Evolutionary conservation across 2,113 vertebrate genomes (phyloP), one percentile per base, ranked within the genome.

Genomic region (Fulica atra): DNA sequence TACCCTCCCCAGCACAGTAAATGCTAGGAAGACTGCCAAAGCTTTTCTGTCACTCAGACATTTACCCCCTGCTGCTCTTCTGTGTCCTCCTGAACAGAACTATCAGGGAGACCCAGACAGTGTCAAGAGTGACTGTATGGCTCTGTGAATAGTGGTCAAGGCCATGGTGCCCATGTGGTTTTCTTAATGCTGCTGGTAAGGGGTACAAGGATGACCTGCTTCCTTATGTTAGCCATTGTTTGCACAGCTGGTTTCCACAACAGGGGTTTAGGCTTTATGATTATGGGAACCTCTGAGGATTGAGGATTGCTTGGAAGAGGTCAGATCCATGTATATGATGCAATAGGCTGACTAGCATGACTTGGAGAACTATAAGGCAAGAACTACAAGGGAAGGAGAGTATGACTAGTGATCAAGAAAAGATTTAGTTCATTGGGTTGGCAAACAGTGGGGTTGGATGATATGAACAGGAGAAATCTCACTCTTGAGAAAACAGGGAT

Each of bases 11-110:
- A 42, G 33, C 23, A 25, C 29, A 56, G 11, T 28, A 65, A 68
- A 35, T 83, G 25, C 16, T 56, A 17, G 44, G 65, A 81, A 73
- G 69, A 48, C 35, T 81, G 4, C 11, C 72, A 48, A 78, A 78
- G 35, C 23, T 86, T 83, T 12, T 42, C 24, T 57, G 17, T 60
- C 35, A 29, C 40, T 70, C 50, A 56, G 59, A 44, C 3, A 3
- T 29, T 44, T 86, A 13, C 26, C 13, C 9, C 65, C 61, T 87
- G 40, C 51, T 85, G n/a, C 73, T 66, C 28, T 87, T 84, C 56
- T 1, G 0, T 53, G 25, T 31, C 50, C 69, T n/a, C 38, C 50
- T 1, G 13, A 26, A 36, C 21, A 26, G 1, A 42, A 12, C 50
- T 77, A 24, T 19, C 9, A 3, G 17, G 38, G 44, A 81, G 35